Conservation (phyloP, 2,113 vertebrate genomes). For the Psophia crepitans region DNA sequence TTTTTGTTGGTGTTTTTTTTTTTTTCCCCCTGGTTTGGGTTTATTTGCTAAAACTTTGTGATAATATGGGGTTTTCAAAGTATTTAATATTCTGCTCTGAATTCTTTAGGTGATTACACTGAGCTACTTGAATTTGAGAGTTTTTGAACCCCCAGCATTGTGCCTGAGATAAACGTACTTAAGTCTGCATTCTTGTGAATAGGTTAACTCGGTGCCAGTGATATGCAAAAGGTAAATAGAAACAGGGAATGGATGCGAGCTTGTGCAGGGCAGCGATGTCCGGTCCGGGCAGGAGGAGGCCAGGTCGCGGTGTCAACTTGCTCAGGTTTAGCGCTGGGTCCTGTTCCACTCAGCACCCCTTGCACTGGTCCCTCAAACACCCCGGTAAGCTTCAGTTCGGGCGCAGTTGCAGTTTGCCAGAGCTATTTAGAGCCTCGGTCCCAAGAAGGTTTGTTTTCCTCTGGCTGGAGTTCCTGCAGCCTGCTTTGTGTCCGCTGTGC, state of each 20-base stretch:
- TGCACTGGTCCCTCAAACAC: not conserved
- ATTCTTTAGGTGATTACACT: slow-evolving; percentile 21
- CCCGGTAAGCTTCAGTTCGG: fast-evolving
- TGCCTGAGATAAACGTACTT: not conserved
- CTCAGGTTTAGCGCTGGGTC: not conserved
- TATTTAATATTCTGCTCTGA: not conserved
- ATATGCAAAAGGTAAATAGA: not conserved
- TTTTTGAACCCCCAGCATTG: not conserved
- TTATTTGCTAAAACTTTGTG: not conserved
- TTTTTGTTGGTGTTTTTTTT: too few species aligned
- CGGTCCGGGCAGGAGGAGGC: fast-evolving
- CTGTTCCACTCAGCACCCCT: not conserved
- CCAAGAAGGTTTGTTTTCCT: not conserved
- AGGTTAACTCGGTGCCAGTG: not conserved
- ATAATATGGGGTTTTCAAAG: not conserved
- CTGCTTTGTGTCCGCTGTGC: not conserved
- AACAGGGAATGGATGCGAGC: fast-evolving
- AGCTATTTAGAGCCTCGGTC: fast-evolving
- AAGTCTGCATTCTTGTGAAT: not conserved
- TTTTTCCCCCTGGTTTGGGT: not conserved
- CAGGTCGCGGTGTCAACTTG: not conserved
- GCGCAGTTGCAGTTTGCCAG: not conserved
- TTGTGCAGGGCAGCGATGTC: not conserved
- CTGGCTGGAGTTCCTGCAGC: not conserved
- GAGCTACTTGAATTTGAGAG: slow-evolving; percentile 12